A percentile compares a stretch with the other conserved stretches of the same genome.
Evolutionary conservation across 2,797 vertebrate species (phyloP).

Genomic region (Neosilurus mollespiculum): DNA sequence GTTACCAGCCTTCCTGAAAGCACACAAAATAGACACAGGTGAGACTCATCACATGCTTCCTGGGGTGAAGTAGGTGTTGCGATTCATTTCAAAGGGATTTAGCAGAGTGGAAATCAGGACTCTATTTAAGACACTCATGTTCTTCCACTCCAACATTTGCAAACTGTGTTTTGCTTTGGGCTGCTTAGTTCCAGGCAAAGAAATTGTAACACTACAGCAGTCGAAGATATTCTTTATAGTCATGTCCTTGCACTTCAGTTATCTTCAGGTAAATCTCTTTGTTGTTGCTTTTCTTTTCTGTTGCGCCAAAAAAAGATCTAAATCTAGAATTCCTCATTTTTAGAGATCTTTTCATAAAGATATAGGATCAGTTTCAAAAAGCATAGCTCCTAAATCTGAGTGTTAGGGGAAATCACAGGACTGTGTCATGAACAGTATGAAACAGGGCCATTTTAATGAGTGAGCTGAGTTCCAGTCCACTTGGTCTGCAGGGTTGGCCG

Average conservation of each 20-base stretch:
- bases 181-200: not conserved
- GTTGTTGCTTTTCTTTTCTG: not conserved
- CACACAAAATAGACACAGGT: too few relatives aligned
- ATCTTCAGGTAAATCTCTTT: not conserved
- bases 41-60: too few relatives aligned
- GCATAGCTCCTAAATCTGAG: not conserved
- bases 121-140: not conserved
- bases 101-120: too few relatives aligned
- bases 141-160: not conserved
- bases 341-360: not conserved
- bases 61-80: too few relatives aligned
- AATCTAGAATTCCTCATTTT: not conserved
- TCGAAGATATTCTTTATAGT: not conserved
- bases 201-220: not conserved
- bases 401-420: not conserved
- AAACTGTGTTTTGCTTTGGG: not conserved
- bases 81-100: too few relatives aligned
- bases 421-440: not conserved
- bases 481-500: not conserved
- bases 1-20: too few relatives aligned
- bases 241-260: not conserved
- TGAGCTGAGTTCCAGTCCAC: constrained; percentile 9
- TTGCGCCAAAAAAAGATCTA: not conserved
- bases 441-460: constrained; percentile 3
- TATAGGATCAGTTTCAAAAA: not conserved